Evolutionary conservation across 2,113 vertebrate genomes (phyloP).

Genomic region (Nestor notabilis): DNA sequence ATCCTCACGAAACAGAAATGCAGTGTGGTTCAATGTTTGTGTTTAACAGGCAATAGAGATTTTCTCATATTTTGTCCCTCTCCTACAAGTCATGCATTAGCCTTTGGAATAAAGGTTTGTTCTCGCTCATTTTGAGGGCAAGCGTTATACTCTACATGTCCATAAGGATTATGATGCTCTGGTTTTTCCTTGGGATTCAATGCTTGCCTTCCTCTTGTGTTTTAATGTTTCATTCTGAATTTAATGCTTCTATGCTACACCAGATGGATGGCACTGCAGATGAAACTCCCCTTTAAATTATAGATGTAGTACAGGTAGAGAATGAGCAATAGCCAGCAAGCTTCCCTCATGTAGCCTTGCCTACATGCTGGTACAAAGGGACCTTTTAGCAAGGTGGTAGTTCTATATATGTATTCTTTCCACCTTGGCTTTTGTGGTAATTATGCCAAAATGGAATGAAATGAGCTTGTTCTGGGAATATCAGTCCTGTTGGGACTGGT

Average conservation of each 20-base stretch:
- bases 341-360: background rate
- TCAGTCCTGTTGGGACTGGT: background rate
- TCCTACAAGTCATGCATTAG: background rate
- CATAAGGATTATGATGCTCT: background rate
- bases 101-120: background rate
- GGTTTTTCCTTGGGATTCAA: constrained; percentile 38
- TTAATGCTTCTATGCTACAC: background rate
- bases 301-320: background rate
- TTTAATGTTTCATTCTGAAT: constrained; percentile 26
- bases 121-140: background rate
- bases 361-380: background rate
- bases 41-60: background rate
- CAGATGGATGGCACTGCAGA: constrained; percentile 6
- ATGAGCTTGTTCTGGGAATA: background rate
- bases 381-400: background rate
- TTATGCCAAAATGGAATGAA: background rate
- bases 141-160: background rate
- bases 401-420: background rate
- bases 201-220: background rate
- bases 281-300: background rate
- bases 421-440: background rate
- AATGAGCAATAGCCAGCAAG: background rate
- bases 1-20: background rate
- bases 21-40: background rate
- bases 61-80: background rate